Evolutionary conservation across 1,140 invertebrate genomes (phyloP).

Genomic region (Aphaenogaster floridana): DNA sequence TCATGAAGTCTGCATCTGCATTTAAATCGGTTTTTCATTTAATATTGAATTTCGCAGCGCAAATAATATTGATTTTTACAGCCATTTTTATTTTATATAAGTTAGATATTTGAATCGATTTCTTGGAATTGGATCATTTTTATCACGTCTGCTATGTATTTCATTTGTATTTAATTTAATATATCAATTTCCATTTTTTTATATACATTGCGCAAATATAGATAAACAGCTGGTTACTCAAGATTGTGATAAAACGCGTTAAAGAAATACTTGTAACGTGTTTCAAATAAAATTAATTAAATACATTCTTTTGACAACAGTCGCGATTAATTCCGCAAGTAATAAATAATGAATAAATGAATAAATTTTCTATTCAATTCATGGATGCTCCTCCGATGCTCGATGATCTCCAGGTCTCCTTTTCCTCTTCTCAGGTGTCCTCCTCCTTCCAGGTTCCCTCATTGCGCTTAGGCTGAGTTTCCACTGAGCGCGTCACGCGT

Average conservation of each 20-base stretch:
- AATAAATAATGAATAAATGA: neutral
- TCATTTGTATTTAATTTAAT: neutral
- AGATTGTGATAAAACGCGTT: no score
- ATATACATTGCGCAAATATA: no score
- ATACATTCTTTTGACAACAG: neutral
- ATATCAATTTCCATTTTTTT: neutral
- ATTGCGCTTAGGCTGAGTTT: neutral
- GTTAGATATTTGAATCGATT: neutral
- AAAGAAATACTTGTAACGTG: neutral
- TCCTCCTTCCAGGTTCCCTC: neutral
- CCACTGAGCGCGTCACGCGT: no score
- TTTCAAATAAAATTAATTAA: neutral
- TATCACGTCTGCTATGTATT: neutral
- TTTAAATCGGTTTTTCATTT: neutral
- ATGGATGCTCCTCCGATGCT: neutral
- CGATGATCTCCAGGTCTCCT: neutral
- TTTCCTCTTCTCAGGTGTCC: neutral
- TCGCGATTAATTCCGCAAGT: neutral
- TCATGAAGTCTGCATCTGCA: neutral
- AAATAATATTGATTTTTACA: neutral
- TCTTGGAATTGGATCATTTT: neutral
- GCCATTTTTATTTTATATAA: neutral
- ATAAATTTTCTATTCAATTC: neutral
- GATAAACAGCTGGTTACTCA: no score
- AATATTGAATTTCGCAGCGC: neutral